Evolutionary conservation across 2,113 vertebrate species (phyloP).

Genomic region (Tor tambroides): DNA sequence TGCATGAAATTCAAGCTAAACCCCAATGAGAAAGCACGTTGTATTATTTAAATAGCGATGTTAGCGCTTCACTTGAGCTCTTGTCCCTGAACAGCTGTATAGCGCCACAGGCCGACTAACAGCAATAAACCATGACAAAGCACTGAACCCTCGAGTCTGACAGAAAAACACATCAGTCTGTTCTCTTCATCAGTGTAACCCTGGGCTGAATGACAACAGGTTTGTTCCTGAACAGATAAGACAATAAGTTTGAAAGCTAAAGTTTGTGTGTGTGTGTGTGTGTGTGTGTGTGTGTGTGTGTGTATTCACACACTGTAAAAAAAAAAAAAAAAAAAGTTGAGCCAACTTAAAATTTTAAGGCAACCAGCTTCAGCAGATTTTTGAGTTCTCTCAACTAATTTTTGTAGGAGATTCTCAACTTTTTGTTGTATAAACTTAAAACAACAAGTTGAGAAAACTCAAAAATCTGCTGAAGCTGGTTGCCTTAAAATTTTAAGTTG

Average conservation of each 20-base stretch:
- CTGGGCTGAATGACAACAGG: neutral
- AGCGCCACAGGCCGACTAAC: neutral
- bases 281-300: too few species aligned
- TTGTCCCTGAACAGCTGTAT: conserved; percentile 9
- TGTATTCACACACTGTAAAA: too few species aligned
- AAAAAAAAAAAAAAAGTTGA: too few species aligned
- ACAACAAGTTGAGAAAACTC: too few species aligned
- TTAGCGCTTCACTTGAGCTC: conserved; percentile 18
- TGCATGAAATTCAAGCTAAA: neutral
- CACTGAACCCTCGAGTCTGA: neutral
- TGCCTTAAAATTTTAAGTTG: too few species aligned
- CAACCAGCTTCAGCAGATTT: too few species aligned
- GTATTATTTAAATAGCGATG: neutral
- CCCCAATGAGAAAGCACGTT: neutral
- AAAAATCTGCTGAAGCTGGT: too few species aligned
- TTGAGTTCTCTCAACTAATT: too few species aligned
- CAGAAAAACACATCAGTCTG: neutral
- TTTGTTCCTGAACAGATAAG: neutral
- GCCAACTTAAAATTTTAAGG: too few species aligned
- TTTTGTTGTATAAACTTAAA: too few species aligned
- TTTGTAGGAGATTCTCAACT: too few species aligned
- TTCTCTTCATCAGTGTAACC: neutral
- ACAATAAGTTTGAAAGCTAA: neutral
- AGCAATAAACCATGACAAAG: conserved; percentile 22
- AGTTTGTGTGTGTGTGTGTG: too few species aligned